Conservation (phyloP, 23 tunicate genomes). For the Oikopleura albicans region DNA sequence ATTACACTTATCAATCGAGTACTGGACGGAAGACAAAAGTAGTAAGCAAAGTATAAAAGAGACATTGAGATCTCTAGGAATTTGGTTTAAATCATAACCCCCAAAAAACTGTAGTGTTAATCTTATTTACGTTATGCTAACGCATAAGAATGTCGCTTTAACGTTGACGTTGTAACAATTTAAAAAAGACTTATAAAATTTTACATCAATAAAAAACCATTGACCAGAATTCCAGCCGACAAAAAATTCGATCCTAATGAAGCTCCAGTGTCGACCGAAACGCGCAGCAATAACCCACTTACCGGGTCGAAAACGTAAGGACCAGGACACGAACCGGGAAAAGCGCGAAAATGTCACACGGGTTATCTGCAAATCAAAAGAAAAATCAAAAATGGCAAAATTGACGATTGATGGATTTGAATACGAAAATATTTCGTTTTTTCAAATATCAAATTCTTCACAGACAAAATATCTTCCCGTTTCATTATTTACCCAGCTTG, state of each 20-base stretch:
- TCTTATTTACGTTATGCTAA: too few species aligned
- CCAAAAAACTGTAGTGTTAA: too few species aligned
- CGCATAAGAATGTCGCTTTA: too few species aligned
- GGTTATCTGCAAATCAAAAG: background rate
- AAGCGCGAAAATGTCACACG: background rate
- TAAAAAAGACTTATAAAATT: too few species aligned
- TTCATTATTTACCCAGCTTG: background rate
- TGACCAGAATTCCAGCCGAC: background rate
- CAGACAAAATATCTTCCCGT: background rate
- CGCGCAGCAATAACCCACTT: background rate
- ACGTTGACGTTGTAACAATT: too few species aligned
- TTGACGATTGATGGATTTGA: background rate
- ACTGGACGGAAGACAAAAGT: background rate
- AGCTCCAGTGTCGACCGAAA: background rate
- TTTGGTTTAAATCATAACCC: too few species aligned
- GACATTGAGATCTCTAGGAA: background rate
- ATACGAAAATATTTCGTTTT: constrained; percentile 6
- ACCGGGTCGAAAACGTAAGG: background rate
- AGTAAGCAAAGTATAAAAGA: background rate
- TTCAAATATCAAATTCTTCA: background rate
- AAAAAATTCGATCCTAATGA: background rate
- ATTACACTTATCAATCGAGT: background rate
- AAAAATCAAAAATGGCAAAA: background rate
- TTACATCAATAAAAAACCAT: too few species aligned
- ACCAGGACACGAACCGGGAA: background rate